A percentile compares a stretch with the other conserved stretches of the same genome.
phyloP scores from a whole-genome alignment of 2,797 vertebrate species.

The Triplophysa yarkandensis region DNA sequence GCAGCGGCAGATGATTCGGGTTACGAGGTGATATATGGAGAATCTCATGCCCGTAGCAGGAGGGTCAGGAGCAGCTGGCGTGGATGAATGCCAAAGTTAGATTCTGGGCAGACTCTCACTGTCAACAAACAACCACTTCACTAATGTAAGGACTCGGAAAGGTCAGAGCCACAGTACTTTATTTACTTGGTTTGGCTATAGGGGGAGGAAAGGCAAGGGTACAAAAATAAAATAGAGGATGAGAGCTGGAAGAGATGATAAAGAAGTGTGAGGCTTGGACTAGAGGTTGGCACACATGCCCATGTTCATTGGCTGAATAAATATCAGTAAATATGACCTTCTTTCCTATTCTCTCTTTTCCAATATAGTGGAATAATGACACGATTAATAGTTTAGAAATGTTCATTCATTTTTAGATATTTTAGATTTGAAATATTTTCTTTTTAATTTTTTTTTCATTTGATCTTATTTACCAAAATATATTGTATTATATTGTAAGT shows the following conservation, averaged over 20 bases:
- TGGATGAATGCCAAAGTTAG: conserved; percentile 8
- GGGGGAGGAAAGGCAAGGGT: background rate
- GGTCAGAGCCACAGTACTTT: background rate
- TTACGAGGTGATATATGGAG: conserved; percentile 21
- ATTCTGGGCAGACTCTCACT: background rate
- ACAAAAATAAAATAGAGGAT: background rate
- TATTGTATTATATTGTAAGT: too few species aligned
- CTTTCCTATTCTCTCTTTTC: background rate
- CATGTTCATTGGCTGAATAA: background rate
- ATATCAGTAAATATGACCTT: background rate
- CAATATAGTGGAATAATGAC: too few species aligned
- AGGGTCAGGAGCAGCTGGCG: conserved; percentile 21
- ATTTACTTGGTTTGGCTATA: background rate
- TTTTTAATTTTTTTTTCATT: too few species aligned
- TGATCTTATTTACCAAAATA: too few species aligned
- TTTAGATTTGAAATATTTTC: too few species aligned
- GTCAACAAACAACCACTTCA: background rate
- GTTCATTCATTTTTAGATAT: too few species aligned
- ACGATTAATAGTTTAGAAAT: too few species aligned
- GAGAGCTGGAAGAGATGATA: background rate
- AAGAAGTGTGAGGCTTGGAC: background rate
- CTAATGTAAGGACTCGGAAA: conserved; percentile 6
- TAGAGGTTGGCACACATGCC: background rate
- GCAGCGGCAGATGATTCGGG: conserved; percentile 20
- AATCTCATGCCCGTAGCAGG: background rate